Conservation (phyloP, 2,113 vertebrate genomes). For the Delphinus delphis region DNA sequence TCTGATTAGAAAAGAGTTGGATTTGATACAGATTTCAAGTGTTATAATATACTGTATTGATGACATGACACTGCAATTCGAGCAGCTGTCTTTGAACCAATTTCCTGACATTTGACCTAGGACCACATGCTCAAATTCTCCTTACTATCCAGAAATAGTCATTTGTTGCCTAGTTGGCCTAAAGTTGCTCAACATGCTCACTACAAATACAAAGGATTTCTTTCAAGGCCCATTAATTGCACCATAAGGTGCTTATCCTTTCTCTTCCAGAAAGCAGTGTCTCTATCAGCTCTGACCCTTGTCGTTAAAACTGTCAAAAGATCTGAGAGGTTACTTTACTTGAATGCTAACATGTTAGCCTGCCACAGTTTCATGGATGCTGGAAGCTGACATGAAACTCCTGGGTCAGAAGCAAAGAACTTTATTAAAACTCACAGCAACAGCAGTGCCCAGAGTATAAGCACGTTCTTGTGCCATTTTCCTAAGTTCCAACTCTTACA, state of each 20-base stretch:
- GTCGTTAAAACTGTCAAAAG: neutral
- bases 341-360: neutral
- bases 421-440: neutral
- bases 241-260: neutral
- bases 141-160: neutral
- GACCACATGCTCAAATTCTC: neutral
- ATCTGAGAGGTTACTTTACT: neutral
- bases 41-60: neutral
- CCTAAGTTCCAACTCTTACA: neutral
- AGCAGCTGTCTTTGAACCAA: neutral
- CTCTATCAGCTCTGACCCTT: neutral
- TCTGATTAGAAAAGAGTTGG: neutral
- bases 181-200: neutral
- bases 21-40: neutral
- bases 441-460: neutral
- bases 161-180: neutral
- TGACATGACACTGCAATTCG: neutral
- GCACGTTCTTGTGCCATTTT: neutral
- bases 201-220: neutral
- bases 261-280: neutral
- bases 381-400: neutral
- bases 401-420: neutral
- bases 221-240: neutral
- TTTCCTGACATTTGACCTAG: neutral
- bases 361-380: neutral